Percentiles rank a stretch among this genome's conserved stretches.
These are phyloP conservation scores for Alentia gelatinosa DNA, from an alignment of 2,888 invertebrate species.

Conservation along the genomic window DNA sequence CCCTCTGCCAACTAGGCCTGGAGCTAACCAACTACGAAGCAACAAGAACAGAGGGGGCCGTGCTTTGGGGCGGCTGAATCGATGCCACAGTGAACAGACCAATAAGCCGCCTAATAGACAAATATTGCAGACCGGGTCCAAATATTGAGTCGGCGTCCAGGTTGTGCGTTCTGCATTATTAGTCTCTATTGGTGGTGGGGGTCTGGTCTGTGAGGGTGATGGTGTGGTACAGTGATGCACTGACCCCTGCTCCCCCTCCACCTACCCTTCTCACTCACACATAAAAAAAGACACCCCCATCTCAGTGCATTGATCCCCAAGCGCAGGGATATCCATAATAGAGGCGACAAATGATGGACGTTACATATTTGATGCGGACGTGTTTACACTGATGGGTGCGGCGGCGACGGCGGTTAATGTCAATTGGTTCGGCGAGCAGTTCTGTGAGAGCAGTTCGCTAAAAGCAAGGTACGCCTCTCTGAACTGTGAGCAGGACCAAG, in stretches of 20 bases:
- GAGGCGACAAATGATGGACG: constrained; percentile 24
- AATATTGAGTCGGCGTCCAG: constrained; percentile 38
- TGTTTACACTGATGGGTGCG: constrained; percentile 22
- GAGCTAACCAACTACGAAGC: not conserved
- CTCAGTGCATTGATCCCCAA: not conserved
- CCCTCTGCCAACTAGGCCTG: not conserved
- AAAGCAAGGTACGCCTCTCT: no score
- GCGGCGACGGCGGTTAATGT: not conserved
- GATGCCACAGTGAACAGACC: not conserved
- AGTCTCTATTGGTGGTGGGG: not conserved
- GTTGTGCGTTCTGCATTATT: not conserved
- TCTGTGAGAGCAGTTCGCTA: not conserved
- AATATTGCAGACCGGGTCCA: constrained; percentile 34
- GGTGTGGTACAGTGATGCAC: not conserved
- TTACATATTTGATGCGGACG: constrained; percentile 34
- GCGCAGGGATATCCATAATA: not conserved
- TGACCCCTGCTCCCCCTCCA: not conserved
- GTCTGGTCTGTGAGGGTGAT: not conserved
- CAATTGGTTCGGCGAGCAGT: constrained; percentile 13
- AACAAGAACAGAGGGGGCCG: constrained; percentile 1
- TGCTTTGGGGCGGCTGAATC: not conserved
- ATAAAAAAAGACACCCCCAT: not conserved
- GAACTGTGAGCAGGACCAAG: no score
- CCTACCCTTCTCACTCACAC: not conserved
- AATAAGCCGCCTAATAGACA: constrained; percentile 49